These are phyloP conservation scores for Rhincodon typus DNA, from an alignment of 2,797 vertebrate species.

Conservation along the genomic window DNA sequence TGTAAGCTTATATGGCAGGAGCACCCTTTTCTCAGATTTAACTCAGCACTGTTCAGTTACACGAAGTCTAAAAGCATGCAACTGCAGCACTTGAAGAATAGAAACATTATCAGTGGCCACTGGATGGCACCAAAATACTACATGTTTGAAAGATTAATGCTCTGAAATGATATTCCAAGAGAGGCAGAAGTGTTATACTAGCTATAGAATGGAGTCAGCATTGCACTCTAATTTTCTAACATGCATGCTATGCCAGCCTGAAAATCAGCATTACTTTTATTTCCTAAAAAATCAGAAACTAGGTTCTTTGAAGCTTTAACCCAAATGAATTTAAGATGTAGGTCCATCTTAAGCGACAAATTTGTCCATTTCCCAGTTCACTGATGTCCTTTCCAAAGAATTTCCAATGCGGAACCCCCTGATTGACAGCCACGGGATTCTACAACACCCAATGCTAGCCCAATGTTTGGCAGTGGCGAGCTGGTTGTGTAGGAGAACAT, in stretches of 20 bases:
- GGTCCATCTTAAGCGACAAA: neutral
- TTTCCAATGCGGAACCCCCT: neutral
- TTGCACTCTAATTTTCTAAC: neutral
- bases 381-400: neutral
- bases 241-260: neutral
- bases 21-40: neutral
- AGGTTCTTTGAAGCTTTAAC: neutral
- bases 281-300: neutral
- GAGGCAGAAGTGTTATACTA: neutral
- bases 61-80: neutral
- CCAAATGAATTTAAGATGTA: neutral
- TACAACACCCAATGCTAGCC: neutral
- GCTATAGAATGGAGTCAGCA: too few relatives aligned
- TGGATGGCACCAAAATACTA: neutral
- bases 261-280: neutral
- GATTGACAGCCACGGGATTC: neutral
- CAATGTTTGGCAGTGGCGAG: neutral
- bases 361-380: neutral
- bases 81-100: neutral
- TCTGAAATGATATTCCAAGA: neutral
- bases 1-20: neutral
- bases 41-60: neutral
- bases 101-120: neutral
- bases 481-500: neutral
- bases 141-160: neutral